Base-by-base conservation (phyloP, 2,888 invertebrate genomes). In the Agriopis marginaria region DNA sequence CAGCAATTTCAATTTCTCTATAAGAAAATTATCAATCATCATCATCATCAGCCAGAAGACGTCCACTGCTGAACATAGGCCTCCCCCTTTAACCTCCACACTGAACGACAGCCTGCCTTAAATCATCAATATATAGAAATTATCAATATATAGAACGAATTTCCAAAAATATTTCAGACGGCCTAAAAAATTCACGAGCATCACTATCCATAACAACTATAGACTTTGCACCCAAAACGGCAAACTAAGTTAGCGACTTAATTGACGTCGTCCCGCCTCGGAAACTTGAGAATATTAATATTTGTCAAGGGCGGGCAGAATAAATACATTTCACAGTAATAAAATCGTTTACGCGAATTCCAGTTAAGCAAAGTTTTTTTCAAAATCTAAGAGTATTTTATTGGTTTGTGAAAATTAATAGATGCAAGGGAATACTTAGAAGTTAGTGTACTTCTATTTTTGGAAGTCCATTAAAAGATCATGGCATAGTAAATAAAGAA, bases 221-320 rank as follows among this genome's bases (percentile, higher is more conserved):
- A 70, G 64, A 63, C 78, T 75, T 79, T 78, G 78, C 77, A 73
- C 78, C 79, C 80, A 75, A 80, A 86, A 82, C 80, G 84, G 78
- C 82, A 82, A 86, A 86, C 83, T 84, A 81, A 86, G 86, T 88
- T 85, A 83, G 75, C 75, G 74, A 76, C 81, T 85, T 87, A 86
- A 88, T 87, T 86, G 86, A 84, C 82, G 84, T 67, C 69, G 63
- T 63, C 68, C 72, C 72, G 72, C 68, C 70, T 70, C 66, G 68
- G 71, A 70, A 71, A 71, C 75, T 76, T 75, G 70, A 58, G 71
- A 68, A 70, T 72, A 73, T 76, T 76, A 73, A 74, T 76, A 76
- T 75, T 76, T 74, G 72, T 75, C 66, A 71, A 72, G 74, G 72
- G 70, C 69, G 67, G 71, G 65, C 63, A 67, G 66, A 73, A 76